Percentiles rank a stretch among this genome's conserved stretches.
These are phyloP conservation scores for Agrypnus murinus DNA, from an alignment of 2,888 invertebrate genomes.

Conservation along the genomic window DNA sequence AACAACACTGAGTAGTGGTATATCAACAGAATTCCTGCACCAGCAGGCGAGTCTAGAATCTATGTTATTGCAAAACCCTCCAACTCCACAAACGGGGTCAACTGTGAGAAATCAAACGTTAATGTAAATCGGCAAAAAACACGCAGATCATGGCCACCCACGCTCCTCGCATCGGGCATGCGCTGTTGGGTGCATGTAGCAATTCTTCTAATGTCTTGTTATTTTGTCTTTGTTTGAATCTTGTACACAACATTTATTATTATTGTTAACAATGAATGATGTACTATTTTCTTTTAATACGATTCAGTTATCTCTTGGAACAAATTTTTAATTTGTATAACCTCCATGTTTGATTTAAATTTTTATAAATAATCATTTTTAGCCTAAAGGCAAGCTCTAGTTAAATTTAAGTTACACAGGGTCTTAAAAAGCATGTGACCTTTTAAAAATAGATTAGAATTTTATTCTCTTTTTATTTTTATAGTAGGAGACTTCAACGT, in stretches of 20 bases:
- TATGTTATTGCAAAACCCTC: conserved; percentile 64
- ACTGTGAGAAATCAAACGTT: conserved; percentile 66
- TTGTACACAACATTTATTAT: conserved; percentile 19
- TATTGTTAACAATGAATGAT: not conserved
- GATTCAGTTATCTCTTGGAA: not conserved
- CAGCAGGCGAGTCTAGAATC: conserved; percentile 51
- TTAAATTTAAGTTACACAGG: not conserved
- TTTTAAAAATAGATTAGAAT: too few species aligned
- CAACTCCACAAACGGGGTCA: conserved; percentile 66
- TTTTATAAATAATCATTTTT: not conserved
- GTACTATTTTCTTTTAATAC: too few species aligned
- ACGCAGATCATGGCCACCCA: conserved; percentile 65
- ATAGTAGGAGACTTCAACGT: not conserved
- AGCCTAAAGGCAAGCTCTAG: conserved; percentile 15
- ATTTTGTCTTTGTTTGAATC: conserved; percentile 38
- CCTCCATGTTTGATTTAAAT: not conserved
- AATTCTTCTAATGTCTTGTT: conserved; percentile 49
- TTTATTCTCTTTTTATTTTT: not conserved
- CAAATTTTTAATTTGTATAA: conserved; percentile 24
- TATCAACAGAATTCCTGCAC: conserved; percentile 52
- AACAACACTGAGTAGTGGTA: too few species aligned
- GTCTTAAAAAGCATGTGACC: conserved; percentile 3
- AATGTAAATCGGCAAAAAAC: conserved; percentile 62
- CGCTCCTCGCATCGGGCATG: conserved; percentile 56
- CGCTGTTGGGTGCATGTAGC: conserved; percentile 44